Evolutionary conservation across 2,888 invertebrate species (phyloP), one percentile per base, ranked within the genome.

Genomic region (Agriopis marginaria): DNA sequence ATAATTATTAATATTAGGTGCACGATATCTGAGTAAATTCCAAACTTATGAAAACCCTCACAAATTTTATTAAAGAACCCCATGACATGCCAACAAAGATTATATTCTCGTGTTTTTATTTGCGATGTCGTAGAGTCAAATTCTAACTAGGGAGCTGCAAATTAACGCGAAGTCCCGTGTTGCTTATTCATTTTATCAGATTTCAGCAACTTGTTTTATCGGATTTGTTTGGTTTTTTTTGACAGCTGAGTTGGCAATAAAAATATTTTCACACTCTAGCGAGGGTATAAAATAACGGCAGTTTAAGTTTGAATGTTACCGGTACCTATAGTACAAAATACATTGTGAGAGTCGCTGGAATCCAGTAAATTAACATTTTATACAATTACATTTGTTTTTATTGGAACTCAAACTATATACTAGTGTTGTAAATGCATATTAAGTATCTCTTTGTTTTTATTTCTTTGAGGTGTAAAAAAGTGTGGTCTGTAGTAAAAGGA

Each of bases 171-270:
- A 23, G 10, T n/a, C 23, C 44, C 44, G 47, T 17, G n/a, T 54
- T 55, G 11, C 32, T 53, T 39, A 42, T 64, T 12, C 14, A 40
- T 71, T 66, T 67, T 45, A 68, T 70, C 65, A 47, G 65, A 49
- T 63, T 68, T 59, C 12, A 60, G 61, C 61, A 64, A 56, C 51
- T 55, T 47, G 60, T 70, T 68, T 70, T 63, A 49, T 49, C 40
- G 50, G 55, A 44, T 65, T 61, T 74, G 44, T 42, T 54, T 47
- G 17, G 63, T 54, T 75, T 70, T 73, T 70, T 69, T 72, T 72
- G 75, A 73, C 73, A 74, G 79, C 77, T 75, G 75, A 84, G 77
- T 70, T 69, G 71, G 75, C 76, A 81, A 82, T 83, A 86, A 82
- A 84, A 85, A 83, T 83, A 74, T 71, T 75, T 70, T 75, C 67